phyloP scores from a whole-genome alignment of 2,113 vertebrate genomes.

The Triplophysa dalaica region DNA sequence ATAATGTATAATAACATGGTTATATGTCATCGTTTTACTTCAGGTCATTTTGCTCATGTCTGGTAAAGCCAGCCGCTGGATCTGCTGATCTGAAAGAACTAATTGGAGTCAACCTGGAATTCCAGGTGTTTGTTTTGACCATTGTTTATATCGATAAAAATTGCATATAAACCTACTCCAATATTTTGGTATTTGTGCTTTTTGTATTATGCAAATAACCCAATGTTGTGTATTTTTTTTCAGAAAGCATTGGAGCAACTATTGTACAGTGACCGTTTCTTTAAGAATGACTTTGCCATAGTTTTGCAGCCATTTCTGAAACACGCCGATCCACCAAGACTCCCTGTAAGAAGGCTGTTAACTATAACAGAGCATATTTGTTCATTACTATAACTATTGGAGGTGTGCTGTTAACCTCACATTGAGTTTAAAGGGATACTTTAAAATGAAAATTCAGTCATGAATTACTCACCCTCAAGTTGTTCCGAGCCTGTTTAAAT shows the following conservation, averaged over 20 bases:
- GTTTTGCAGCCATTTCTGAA: conserved; percentile 79
- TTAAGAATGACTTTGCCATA: conserved; percentile 75
- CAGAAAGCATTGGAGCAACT: conserved; percentile 74
- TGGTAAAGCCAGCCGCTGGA: conserved; percentile 67
- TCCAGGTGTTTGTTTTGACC: conserved; percentile 68
- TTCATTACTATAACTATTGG: not conserved
- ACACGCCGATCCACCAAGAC: conserved; percentile 69
- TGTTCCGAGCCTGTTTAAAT: no score
- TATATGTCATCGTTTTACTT: not conserved
- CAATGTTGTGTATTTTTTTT: not conserved
- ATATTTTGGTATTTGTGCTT: not conserved
- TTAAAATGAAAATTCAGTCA: no score
- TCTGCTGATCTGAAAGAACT: conserved; percentile 76
- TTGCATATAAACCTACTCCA: not conserved
- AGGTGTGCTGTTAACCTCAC: not conserved
- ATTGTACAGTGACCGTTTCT: conserved; percentile 71
- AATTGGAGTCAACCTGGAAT: conserved; percentile 73
- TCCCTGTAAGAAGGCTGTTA: conserved; percentile 63
- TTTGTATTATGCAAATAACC: not conserved
- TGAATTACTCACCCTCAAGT: no score
- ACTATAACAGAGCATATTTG: not conserved
- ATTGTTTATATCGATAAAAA: not conserved
- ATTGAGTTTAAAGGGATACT: no score
- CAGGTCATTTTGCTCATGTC: conserved; percentile 79
- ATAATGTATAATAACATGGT: no score